Conservation (phyloP, 2,888 invertebrate species). For the Selenia dentaria region DNA sequence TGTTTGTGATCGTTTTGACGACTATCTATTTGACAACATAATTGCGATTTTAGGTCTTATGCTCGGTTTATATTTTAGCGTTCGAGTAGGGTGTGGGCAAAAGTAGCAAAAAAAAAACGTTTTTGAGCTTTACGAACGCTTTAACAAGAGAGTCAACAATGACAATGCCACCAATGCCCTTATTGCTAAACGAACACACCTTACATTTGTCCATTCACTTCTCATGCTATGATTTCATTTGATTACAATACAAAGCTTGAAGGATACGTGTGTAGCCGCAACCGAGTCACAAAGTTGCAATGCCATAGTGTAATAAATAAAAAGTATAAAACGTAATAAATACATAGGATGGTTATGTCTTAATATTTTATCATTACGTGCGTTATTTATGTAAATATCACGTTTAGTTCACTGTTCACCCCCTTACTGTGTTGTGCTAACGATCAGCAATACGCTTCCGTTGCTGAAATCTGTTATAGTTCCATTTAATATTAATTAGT, state of each 20-base stretch:
- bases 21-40: no score
- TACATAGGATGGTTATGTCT: conserved; percentile 66
- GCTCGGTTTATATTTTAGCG: no score
- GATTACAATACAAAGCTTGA: conserved; percentile 27
- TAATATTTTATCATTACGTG: conserved; percentile 67
- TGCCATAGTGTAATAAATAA: conserved; percentile 63
- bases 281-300: conserved; percentile 78
- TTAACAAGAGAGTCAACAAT: no score
- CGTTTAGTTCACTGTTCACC: conserved; percentile 43
- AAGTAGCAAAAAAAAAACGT: no score
- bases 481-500: conserved; percentile 39
- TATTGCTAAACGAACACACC: no score
- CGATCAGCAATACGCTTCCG: conserved; percentile 17
- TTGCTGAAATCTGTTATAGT: conserved; percentile 32
- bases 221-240: not conserved
- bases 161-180: no score
- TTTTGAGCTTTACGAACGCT: no score
- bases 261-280: conserved; percentile 51
- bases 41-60: no score
- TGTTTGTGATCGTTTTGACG: no score
- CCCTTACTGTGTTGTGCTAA: conserved; percentile 34
- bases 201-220: conserved; percentile 2
- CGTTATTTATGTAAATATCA: conserved; percentile 75
- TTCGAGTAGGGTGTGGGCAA: no score
- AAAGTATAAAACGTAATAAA: conserved; percentile 61